Conservation (phyloP, 37 sponge, comb jelly and placozoan genomes). For the Cliona cf. orientalis region DNA sequence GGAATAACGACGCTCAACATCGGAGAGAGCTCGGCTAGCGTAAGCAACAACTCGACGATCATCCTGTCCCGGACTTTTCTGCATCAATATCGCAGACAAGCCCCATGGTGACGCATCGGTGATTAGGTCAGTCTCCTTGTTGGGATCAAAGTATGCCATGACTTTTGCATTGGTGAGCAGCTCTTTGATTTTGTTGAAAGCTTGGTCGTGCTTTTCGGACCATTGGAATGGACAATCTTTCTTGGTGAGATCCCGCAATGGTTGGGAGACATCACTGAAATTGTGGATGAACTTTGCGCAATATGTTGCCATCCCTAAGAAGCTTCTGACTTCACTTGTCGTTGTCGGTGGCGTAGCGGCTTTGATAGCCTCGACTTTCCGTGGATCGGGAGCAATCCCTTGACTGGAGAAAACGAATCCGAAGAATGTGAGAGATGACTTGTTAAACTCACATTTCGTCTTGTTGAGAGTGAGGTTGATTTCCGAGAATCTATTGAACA, state of each 20-base stretch:
- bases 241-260: slow-evolving; percentile 42
- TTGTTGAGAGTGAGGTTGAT: slow-evolving; percentile 35
- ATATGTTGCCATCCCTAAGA: slow-evolving; percentile 57
- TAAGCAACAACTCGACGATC: slow-evolving; percentile 26
- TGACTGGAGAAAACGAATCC: slow-evolving; percentile 45
- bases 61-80: slow-evolving; percentile 4
- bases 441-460: slow-evolving; percentile 56
- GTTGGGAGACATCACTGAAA: slow-evolving; percentile 43
- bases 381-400: slow-evolving; percentile 42
- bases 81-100: slow-evolving; percentile 36
- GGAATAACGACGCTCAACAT: slow-evolving; percentile 29
- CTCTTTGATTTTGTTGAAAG: slow-evolving; percentile 34
- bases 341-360: slow-evolving; percentile 29
- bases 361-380: slow-evolving; percentile 25
- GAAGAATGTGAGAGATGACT: slow-evolving; percentile 30
- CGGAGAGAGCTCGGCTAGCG: slow-evolving; percentile 26
- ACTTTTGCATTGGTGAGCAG: slow-evolving; percentile 17
- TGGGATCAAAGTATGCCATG: slow-evolving; percentile 35
- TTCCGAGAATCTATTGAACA: slow-evolving; percentile 19
- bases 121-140: slow-evolving; percentile 27
- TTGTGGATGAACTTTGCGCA: slow-evolving; percentile 54
- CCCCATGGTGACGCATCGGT: slow-evolving; percentile 44
- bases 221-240: slow-evolving; percentile 20
- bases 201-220: too few relatives aligned
- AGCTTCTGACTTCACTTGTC: slow-evolving; percentile 28